Conservation (phyloP, 2,113 vertebrate species). For the Micronycteris hirsuta region DNA sequence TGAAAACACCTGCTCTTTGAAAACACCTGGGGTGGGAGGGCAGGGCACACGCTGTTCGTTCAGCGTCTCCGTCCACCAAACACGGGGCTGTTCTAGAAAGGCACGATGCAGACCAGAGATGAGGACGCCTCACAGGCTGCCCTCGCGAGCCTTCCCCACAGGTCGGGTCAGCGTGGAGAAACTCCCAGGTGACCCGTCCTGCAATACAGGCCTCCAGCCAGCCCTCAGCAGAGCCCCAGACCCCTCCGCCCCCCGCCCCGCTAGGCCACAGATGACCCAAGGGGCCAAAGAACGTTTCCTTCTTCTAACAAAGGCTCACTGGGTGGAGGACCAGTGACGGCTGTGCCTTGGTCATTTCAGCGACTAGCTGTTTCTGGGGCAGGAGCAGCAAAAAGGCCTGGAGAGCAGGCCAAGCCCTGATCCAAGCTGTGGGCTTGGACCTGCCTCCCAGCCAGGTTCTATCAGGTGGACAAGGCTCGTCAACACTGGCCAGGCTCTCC, state of each 20-base stretch:
- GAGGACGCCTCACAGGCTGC: not conserved
- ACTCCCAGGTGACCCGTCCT: not conserved
- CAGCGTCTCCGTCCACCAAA: not conserved
- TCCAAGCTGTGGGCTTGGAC: not conserved
- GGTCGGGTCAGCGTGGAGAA: not conserved
- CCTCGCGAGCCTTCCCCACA: not conserved
- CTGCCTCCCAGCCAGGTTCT: not conserved
- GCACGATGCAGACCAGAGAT: not conserved
- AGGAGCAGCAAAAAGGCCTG: not conserved
- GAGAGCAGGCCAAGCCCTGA: not conserved
- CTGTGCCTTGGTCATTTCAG: not conserved
- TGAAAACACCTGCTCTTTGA: not conserved
- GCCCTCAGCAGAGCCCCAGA: not conserved
- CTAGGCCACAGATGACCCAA: not conserved
- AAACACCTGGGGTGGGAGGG: not conserved
- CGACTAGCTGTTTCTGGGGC: not conserved
- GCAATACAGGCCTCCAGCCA: not conserved
- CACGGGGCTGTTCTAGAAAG: not conserved
- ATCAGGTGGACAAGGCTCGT: not conserved
- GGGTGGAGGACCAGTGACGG: not conserved
- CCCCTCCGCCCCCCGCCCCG: not conserved
- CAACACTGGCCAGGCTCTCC: not conserved
- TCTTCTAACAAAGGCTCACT: not conserved
- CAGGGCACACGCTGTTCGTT: rapidly evolving
- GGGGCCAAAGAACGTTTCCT: not conserved